Evolutionary conservation across 2,888 invertebrate species (phyloP), one percentile per base, ranked within the genome.

Genomic region (Glyphotaelius pellucidus): DNA sequence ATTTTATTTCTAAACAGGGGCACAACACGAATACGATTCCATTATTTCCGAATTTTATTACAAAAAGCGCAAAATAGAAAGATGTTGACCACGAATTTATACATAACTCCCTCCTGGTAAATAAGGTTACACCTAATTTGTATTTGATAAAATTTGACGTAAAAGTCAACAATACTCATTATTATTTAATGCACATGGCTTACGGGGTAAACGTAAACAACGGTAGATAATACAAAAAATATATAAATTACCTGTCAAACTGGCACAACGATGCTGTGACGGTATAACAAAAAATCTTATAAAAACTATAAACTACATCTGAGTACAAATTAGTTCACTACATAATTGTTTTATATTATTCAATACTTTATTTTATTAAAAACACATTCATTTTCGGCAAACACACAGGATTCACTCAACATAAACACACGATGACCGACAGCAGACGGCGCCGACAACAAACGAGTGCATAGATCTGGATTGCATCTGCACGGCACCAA

Each of bases 221-320:
- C 2, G 25, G 32, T 11, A 83, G 83, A 38, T 9, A 42, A 86
- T 30, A 86, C 30, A 86, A 42, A 86, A 30, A n/a, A 2, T 38
- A 31, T 30, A 38, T 52, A 84, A 86, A 38, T 90, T 86, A 90
- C 80, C 79, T 90, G 79, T 79, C 83, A 86, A 90, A 87, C 35
- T 80, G 83, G 47, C 80, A 87, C 52, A 91, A 80, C 30, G 15
- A 67, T 25, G 25, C 88, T 91, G 87, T 52, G 42, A 83, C 81
- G 80, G 67, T 90, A 47, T 52, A 90, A 80, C 80, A 88, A 88
- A 83, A 83, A 88, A 88, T 47, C 89, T 90, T 47, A 88, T 42
- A 83, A 83, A 88, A 88, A 80, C 90, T 90, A 90, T 85, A 85
- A 90, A 90, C 84, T 90, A 85, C 67, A 90, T 90, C 31, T 31